phyloP scores from a whole-genome alignment of 2,797 vertebrate genomes.

The Gallinago nigripennis region DNA sequence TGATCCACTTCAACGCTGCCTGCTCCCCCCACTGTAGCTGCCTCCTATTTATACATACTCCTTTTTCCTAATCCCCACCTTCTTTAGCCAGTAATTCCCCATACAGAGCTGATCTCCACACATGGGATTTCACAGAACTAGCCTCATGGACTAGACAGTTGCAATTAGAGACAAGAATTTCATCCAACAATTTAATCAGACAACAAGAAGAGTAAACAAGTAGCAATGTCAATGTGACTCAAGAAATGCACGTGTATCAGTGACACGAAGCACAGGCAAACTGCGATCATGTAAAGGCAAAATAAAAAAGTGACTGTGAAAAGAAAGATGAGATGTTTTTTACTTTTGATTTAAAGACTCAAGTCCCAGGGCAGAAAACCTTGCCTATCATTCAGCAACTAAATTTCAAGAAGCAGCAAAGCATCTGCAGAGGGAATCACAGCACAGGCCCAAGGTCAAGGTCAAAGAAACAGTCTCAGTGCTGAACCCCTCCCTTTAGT shows the following conservation, averaged over 20 bases:
- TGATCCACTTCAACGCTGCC: rapidly evolving
- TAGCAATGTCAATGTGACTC: rapidly evolving
- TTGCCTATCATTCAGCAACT: neutral
- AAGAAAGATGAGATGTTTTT: neutral
- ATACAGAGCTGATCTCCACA: neutral
- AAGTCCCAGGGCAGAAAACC: neutral
- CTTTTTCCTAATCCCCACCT: neutral
- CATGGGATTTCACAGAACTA: neutral
- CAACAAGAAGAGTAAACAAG: no score
- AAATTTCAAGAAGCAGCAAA: neutral
- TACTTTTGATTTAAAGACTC: neutral
- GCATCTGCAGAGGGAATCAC: neutral
- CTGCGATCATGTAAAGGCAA: rapidly evolving
- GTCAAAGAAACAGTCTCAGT: neutral
- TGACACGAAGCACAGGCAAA: rapidly evolving
- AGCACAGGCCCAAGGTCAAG: rapidly evolving
- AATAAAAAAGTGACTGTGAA: no score
- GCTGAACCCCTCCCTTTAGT: neutral
- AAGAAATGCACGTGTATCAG: rapidly evolving
- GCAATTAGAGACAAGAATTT: neutral
- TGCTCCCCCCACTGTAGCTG: neutral
- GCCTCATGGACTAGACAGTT: neutral
- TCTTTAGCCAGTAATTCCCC: neutral
- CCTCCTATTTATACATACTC: neutral
- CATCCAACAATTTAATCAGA: rapidly evolving